A percentile compares a stretch with the other conserved stretches of the same genome.
Evolutionary conservation across 2,113 vertebrate genomes (phyloP).

Genomic region (Myotis brandtii): DNA sequence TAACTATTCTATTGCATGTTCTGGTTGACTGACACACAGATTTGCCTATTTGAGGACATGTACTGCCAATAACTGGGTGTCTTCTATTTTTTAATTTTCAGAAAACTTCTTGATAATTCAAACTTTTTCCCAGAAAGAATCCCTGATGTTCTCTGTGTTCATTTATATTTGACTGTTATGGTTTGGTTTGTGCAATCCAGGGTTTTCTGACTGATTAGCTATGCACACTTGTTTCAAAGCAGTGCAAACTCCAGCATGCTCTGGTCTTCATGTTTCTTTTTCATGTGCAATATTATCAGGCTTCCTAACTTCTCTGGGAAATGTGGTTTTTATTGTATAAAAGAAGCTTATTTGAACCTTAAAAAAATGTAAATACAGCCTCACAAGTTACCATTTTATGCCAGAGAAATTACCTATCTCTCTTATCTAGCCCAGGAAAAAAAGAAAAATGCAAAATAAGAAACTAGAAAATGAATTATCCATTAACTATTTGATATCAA

Average conservation of each 20-base stretch:
- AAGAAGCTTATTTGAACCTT: conserved; percentile 74
- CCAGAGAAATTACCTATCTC: conserved; percentile 55
- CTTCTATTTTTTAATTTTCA: conserved; percentile 75
- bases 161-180: conserved; percentile 78
- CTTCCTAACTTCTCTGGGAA: conserved; percentile 78
- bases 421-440: conserved; percentile 8
- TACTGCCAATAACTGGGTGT: conserved; percentile 64
- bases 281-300: conserved; percentile 67
- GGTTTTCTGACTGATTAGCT: conserved; percentile 68
- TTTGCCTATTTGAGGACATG: conserved; percentile 61
- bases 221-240: conserved; percentile 63
- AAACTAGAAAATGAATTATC: conserved; percentile 78
- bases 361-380: conserved; percentile 62
- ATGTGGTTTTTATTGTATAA: conserved; percentile 64
- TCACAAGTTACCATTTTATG: conserved; percentile 42
- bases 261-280: conserved; percentile 74
- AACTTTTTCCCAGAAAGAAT: conserved; percentile 47
- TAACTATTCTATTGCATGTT: conserved; percentile 64
- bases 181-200: conserved; percentile 74
- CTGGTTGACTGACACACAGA: conserved; percentile 69
- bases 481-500: conserved; percentile 65
- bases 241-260: conserved; percentile 65
- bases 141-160: conserved; percentile 60
- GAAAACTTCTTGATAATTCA: conserved; percentile 71
- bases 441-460: conserved; percentile 62